Conservation (phyloP, 2,797 vertebrate species). For the Mormyrus proboscirostris region DNA sequence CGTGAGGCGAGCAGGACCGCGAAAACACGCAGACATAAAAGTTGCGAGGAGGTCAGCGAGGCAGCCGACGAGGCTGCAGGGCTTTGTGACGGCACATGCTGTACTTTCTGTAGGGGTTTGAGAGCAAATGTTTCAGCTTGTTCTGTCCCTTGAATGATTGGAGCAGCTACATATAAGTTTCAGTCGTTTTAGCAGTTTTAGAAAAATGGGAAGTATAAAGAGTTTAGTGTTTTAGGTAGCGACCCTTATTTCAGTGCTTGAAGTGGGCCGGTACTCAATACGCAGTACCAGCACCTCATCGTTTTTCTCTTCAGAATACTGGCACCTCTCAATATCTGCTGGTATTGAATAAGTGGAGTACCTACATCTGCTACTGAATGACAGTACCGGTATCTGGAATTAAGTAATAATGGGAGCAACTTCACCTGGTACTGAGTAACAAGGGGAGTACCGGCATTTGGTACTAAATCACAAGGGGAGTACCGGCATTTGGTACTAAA, state of each 20-base stretch:
- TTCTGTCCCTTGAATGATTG: not conserved
- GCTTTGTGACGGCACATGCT: not conserved
- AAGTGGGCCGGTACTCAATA: not conserved
- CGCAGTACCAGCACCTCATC: not conserved
- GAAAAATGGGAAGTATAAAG: not conserved
- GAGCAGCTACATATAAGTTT: not conserved
- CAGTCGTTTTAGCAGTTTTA: not conserved
- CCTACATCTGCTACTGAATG: not conserved
- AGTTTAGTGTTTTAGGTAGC: not conserved
- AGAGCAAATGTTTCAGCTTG: not conserved
- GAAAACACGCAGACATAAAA: constrained; percentile 30
- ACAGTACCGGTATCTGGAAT: not conserved
- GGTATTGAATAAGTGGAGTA: not conserved
- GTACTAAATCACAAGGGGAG: not conserved
- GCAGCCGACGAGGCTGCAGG: not conserved
- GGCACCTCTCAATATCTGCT: not conserved
- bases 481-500: not conserved
- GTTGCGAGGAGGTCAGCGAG: constrained; percentile 34
- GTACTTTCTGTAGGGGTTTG: not conserved
- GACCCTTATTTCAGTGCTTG: not conserved
- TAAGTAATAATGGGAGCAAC: not conserved
- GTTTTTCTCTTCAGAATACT: not conserved
- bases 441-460: not conserved
- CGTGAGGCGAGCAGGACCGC: constrained; percentile 38
- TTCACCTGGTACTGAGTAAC: not conserved